These are phyloP conservation scores for Aproaerema taeniolella DNA, from an alignment of 2,888 invertebrate species.

Conservation along the genomic window DNA sequence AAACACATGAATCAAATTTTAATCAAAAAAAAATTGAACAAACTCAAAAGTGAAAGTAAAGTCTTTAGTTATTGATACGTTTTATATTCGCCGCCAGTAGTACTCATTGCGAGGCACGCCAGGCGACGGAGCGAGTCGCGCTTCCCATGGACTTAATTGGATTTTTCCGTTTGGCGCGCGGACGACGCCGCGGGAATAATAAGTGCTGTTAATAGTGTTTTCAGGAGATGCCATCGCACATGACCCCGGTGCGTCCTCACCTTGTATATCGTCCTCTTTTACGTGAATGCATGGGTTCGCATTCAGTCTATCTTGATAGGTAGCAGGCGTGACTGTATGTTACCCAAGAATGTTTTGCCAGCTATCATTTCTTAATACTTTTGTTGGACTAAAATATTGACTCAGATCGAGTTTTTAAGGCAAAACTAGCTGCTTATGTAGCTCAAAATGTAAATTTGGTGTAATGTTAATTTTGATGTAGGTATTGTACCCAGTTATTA, in stretches of 20 bases:
- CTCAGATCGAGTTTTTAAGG: neutral
- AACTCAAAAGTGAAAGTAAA: too few relatives aligned
- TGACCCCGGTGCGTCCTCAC: slow-evolving; percentile 9
- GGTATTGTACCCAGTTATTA: too few relatives aligned
- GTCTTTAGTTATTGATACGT: too few relatives aligned
- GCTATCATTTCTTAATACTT: neutral
- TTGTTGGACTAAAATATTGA: neutral
- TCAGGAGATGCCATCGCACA: slow-evolving; percentile 26
- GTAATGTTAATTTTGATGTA: too few relatives aligned
- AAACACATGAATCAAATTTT: too few relatives aligned
- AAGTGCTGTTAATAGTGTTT: slow-evolving; percentile 55
- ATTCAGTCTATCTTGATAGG: neutral
- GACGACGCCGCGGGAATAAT: slow-evolving; percentile 58
- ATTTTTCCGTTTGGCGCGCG: slow-evolving; percentile 68
- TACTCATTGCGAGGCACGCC: slow-evolving; percentile 15
- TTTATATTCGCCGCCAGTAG: too few relatives aligned
- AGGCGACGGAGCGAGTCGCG: neutral
- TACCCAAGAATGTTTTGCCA: neutral
- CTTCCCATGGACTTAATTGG: slow-evolving; percentile 70
- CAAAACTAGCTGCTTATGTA: too few relatives aligned
- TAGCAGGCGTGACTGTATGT: neutral
- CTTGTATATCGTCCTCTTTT: too few relatives aligned
- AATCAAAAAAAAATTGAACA: too few relatives aligned
- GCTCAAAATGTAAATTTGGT: too few relatives aligned
- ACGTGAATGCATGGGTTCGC: neutral